Percentiles rank a stretch among this genome's conserved stretches.
Conservation (phyloP, 1,140 invertebrate genomes). For the Polypedilum vanderplanki region DNA sequence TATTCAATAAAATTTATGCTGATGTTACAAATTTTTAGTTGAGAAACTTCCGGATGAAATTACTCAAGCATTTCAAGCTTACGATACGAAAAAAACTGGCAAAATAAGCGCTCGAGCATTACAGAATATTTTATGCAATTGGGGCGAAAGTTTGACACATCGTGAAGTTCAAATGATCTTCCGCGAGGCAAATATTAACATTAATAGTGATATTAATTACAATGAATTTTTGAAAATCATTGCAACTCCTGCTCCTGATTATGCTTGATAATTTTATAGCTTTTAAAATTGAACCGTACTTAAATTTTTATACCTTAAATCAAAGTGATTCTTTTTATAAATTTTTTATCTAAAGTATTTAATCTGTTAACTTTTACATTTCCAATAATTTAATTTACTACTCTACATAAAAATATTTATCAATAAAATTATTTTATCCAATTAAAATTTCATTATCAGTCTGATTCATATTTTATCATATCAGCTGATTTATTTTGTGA, state of each 20-base stretch:
- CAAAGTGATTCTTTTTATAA: neutral
- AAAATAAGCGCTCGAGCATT: slow-evolving; percentile 75
- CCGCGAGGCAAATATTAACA: slow-evolving; percentile 80
- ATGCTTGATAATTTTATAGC: slow-evolving; percentile 59
- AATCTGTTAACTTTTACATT: neutral
- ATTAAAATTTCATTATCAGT: neutral
- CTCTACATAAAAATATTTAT: no score
- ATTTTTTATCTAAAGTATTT: neutral
- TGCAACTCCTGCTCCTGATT: slow-evolving; percentile 89
- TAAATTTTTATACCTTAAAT: no score
- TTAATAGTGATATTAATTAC: slow-evolving; percentile 76
- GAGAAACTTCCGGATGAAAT: slow-evolving; percentile 88
- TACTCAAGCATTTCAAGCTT: slow-evolving; percentile 79
- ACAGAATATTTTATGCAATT: slow-evolving; percentile 78
- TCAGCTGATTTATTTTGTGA: neutral
- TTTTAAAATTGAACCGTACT: slow-evolving; percentile 21
- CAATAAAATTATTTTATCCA: neutral
- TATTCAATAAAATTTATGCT: neutral
- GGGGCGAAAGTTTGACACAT: slow-evolving; percentile 84
- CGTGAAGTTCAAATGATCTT: slow-evolving; percentile 89
- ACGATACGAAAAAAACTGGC: slow-evolving; percentile 66
- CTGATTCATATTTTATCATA: neutral
- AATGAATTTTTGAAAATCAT: slow-evolving; percentile 91
- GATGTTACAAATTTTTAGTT: slow-evolving; percentile 38
- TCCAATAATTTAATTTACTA: neutral